Conservation (phyloP, 2,113 vertebrate species). For the Proterorhinus semilunaris region DNA sequence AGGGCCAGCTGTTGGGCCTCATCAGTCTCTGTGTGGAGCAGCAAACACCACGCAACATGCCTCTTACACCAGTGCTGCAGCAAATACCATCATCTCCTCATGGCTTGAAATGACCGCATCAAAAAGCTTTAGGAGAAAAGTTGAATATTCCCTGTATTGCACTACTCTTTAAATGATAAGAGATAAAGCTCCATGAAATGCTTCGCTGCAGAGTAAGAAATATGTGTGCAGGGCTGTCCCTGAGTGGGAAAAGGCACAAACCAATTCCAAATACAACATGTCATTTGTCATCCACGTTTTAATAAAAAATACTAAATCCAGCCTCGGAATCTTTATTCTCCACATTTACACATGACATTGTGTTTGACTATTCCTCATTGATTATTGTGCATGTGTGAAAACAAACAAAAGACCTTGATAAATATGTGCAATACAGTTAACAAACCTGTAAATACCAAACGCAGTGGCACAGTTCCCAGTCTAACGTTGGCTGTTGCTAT, state of each 20-base stretch:
- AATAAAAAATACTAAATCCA: neutral
- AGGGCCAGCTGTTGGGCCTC: conserved; percentile 63
- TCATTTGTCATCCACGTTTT: neutral
- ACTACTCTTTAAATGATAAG: conserved; percentile 48
- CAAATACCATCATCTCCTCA: conserved; percentile 39
- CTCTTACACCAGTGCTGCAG: conserved; percentile 49
- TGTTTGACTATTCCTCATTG: no score
- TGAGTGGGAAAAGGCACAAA: neutral
- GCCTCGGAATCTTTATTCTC: neutral
- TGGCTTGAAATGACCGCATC: conserved; percentile 53
- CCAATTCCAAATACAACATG: neutral
- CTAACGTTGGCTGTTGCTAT: conserved; percentile 2
- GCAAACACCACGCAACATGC: conserved; percentile 54
- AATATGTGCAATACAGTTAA: conserved; percentile 40
- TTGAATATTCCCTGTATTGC: conserved; percentile 67
- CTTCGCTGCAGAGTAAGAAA: neutral
- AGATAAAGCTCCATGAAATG: neutral
- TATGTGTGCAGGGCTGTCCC: no score
- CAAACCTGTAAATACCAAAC: conserved; percentile 13
- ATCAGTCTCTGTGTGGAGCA: conserved; percentile 60
- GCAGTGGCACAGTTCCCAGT: conserved; percentile 6
- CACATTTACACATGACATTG: neutral
- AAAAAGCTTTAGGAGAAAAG: conserved; percentile 50
- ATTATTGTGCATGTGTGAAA: conserved; percentile 13
- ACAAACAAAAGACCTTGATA: conserved; percentile 47